phyloP scores from a whole-genome alignment of 2,888 invertebrate genomes.

The Scaptomyza parva region DNA sequence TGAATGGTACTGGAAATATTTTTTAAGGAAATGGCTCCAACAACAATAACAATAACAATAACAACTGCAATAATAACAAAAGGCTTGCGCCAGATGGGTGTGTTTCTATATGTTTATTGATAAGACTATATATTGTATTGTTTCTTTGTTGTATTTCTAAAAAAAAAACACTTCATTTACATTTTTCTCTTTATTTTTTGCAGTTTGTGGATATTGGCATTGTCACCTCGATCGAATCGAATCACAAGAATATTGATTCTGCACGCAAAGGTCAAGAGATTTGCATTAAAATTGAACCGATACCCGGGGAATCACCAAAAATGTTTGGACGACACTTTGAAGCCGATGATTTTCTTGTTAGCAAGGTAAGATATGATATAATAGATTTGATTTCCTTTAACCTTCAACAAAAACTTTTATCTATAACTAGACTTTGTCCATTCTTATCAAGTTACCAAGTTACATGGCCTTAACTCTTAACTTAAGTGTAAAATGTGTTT shows the following conservation, averaged over 20 bases:
- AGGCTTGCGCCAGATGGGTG: slow-evolving; percentile 55
- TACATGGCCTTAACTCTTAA: slow-evolving; percentile 74
- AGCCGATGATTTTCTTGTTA: slow-evolving; percentile 96
- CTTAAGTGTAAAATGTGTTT: slow-evolving; percentile 24
- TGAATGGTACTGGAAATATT: slow-evolving; percentile 20
- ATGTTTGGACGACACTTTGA: slow-evolving; percentile 99
- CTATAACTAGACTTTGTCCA: no score
- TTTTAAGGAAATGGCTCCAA: slow-evolving; percentile 35
- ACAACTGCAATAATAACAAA: slow-evolving; percentile 37
- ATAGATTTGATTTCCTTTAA: no score
- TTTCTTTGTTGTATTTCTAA: not conserved
- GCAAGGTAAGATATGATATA: slow-evolving; percentile 89
- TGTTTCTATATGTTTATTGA: slow-evolving; percentile 14
- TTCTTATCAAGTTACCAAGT: no score
- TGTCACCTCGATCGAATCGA: slow-evolving; percentile 97
- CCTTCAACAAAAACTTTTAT: no score
- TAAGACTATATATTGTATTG: not conserved
- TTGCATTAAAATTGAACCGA: slow-evolving; percentile 98
- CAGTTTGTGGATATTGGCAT: slow-evolving; percentile 97
- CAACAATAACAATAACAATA: no score
- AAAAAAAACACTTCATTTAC: slow-evolving; percentile 2
- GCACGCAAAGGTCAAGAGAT: slow-evolving; percentile 98
- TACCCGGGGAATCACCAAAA: slow-evolving; percentile 99
- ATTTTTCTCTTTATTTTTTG: slow-evolving; percentile 73
- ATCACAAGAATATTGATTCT: slow-evolving; percentile 97